phyloP scores from a whole-genome alignment of 2,888 invertebrate species.

The Portevinia maculata region DNA sequence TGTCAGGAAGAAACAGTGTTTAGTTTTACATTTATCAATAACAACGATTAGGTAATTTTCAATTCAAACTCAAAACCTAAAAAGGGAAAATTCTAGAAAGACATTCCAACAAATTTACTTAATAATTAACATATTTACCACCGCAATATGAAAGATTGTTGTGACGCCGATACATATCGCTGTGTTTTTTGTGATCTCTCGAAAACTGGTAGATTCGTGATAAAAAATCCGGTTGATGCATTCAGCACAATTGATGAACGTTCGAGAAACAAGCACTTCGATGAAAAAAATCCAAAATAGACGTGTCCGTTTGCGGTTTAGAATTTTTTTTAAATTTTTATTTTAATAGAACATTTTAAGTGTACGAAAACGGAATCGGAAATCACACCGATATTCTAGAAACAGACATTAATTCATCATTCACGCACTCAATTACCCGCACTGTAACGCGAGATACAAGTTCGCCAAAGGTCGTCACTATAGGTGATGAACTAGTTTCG shows the following conservation, averaged over 20 bases:
- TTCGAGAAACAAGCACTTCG: not conserved
- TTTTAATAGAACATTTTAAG: not conserved
- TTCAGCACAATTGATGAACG: conserved; percentile 40
- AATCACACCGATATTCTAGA: conserved; percentile 7
- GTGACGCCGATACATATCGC: conserved; percentile 82
- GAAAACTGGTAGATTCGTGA: conserved; percentile 69
- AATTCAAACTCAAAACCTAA: not conserved
- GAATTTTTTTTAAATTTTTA: not conserved
- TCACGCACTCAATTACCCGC: conserved; percentile 21
- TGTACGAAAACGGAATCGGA: not conserved
- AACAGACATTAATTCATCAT: conserved; percentile 14
- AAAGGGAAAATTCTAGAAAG: not conserved
- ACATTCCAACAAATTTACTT: not conserved
- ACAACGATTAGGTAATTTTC: too few species aligned
- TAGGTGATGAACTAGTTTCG: conserved; percentile 76
- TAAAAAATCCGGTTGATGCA: conserved; percentile 70
- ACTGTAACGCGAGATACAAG: conserved; percentile 59
- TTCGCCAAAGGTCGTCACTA: conserved; percentile 75
- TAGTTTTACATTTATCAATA: too few species aligned
- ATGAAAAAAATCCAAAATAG: not conserved
- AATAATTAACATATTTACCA: conserved; percentile 79
- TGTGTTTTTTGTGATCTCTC: conserved; percentile 65
- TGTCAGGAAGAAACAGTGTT: too few species aligned
- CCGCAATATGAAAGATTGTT: conserved; percentile 82
- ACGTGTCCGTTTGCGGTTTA: not conserved